These are phyloP conservation scores for Hydropsyche betteni DNA, from an alignment of 2,888 invertebrate species.

Conservation along the genomic window DNA sequence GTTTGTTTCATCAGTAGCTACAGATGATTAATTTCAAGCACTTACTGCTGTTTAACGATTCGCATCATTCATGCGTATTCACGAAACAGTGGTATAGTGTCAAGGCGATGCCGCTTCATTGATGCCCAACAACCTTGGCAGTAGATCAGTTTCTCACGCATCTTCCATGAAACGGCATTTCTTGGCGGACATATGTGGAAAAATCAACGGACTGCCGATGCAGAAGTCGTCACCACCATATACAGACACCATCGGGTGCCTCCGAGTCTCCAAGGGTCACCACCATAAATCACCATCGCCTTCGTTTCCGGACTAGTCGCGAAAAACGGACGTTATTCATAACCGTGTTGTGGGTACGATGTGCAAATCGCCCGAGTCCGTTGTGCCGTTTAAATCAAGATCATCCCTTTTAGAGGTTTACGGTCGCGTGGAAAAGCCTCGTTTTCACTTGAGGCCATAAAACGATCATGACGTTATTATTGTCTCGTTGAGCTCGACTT, in stretches of 20 bases:
- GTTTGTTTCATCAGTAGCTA: too few relatives aligned
- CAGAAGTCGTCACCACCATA: background rate
- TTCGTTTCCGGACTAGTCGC: conserved; percentile 14
- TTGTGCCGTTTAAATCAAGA: too few relatives aligned
- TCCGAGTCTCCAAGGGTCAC: background rate
- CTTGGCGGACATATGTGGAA: background rate
- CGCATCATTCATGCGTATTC: background rate
- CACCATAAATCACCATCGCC: conserved; percentile 16
- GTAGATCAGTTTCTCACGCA: conserved; percentile 26
- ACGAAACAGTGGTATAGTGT: conserved; percentile 4
- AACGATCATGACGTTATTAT: conserved; percentile 21
- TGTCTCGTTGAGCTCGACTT: conserved; percentile 4
- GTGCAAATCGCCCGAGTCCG: too few relatives aligned
- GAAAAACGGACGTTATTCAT: background rate
- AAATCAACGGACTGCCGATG: background rate
- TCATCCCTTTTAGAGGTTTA: too few relatives aligned
- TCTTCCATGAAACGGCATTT: conserved; percentile 31
- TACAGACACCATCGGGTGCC: conserved; percentile 10
- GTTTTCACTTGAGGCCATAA: conserved; percentile 19
- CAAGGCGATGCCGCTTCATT: conserved; percentile 18
- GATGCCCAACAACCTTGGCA: conserved; percentile 22
- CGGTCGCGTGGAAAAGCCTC: conserved; percentile 9
- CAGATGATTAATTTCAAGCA: too few relatives aligned
- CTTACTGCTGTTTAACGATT: background rate
- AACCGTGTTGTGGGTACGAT: too few relatives aligned